A percentile compares a stretch with the other conserved stretches of the same genome.
These are phyloP conservation scores for Agriopis marginaria DNA, from an alignment of 2,888 invertebrate species.

Conservation along the genomic window DNA sequence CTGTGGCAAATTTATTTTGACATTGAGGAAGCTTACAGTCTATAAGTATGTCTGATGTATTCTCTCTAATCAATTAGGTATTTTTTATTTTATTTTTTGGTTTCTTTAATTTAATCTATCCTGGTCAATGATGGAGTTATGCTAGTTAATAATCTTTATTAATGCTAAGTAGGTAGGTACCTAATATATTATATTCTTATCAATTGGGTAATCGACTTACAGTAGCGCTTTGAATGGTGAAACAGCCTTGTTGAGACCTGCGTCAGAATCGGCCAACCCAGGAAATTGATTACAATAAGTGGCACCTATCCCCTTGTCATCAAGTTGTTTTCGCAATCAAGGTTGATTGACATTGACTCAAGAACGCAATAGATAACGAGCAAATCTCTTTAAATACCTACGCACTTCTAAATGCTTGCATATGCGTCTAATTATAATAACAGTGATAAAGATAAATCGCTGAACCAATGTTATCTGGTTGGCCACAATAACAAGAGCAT, in stretches of 20 bases:
- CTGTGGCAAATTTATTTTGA: neutral
- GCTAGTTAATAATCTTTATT: too few species aligned
- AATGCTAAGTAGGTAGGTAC: too few species aligned
- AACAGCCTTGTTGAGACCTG: neutral
- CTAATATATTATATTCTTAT: too few species aligned
- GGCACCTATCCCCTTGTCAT: neutral
- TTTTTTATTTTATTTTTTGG: too few species aligned
- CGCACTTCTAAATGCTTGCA: neutral
- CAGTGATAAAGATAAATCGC: constrained; percentile 4
- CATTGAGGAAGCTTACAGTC: too few species aligned
- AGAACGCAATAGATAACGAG: constrained; percentile 16
- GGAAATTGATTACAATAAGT: constrained; percentile 12
- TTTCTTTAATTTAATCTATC: too few species aligned
- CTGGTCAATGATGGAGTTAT: too few species aligned
- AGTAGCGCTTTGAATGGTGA: neutral
- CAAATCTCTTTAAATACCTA: constrained; percentile 7
- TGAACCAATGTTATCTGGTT: neutral
- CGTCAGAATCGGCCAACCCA: neutral
- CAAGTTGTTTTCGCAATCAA: constrained; percentile 13
- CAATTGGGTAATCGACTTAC: neutral
- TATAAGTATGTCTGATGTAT: too few species aligned
- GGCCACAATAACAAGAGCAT: neutral
- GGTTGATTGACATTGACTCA: constrained; percentile 13
- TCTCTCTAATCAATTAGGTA: too few species aligned
- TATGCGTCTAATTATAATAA: constrained; percentile 8